A percentile compares a stretch with the other conserved stretches of the same genome.
These are phyloP conservation scores for Pachycephus smyrnensis DNA, from an alignment of 2,888 invertebrate species.

Conservation along the genomic window DNA sequence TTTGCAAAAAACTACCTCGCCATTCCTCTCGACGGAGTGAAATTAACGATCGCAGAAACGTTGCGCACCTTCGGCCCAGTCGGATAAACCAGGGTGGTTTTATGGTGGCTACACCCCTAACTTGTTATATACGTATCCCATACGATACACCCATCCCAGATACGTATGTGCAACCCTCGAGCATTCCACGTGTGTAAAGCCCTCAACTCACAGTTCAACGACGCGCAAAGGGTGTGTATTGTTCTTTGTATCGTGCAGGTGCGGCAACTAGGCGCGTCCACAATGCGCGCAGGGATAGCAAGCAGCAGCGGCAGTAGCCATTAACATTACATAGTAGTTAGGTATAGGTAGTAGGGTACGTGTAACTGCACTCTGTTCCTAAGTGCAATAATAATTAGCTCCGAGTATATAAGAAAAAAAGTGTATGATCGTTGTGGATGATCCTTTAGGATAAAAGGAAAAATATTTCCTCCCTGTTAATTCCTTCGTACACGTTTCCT, in stretches of 20 bases:
- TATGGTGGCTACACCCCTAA: slow-evolving; percentile 45
- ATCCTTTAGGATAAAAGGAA: neutral
- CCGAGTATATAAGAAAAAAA: neutral
- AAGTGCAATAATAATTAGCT: neutral
- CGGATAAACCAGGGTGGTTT: slow-evolving; percentile 53
- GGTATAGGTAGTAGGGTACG: neutral
- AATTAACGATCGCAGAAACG: slow-evolving; percentile 55
- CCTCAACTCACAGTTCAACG: slow-evolving; percentile 7
- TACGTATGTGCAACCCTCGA: neutral
- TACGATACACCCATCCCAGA: neutral
- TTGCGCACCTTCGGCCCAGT: slow-evolving; percentile 46
- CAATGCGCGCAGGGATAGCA: neutral
- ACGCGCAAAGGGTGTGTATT: slow-evolving; percentile 1
- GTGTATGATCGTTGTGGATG: neutral
- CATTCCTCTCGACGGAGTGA: slow-evolving; percentile 53
- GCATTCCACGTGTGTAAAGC: neutral
- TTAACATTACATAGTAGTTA: neutral
- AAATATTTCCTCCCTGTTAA: neutral
- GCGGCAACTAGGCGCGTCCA: slow-evolving; percentile 4
- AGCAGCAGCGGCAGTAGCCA: neutral
- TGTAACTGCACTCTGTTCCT: neutral
- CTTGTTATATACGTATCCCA: slow-evolving; percentile 32
- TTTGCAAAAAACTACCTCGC: slow-evolving; percentile 54
- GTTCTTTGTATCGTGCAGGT: slow-evolving; percentile 14
- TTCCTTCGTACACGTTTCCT: neutral